Evolutionary conservation across 2,888 invertebrate species (phyloP), one percentile per base, ranked within the genome.

Genomic region (Diaperis boleti): DNA sequence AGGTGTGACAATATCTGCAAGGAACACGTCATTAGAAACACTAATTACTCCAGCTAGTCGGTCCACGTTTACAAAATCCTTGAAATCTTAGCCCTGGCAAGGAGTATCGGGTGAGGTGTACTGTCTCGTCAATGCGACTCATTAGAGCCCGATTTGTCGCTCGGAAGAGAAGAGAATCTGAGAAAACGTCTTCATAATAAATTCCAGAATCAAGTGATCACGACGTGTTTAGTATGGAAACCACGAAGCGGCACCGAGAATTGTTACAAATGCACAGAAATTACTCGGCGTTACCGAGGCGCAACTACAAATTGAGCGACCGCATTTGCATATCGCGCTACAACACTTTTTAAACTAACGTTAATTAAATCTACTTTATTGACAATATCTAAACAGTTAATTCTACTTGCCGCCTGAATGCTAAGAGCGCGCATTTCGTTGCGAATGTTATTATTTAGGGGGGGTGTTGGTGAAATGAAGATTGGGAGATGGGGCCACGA

Each of bases 351-450:
- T 68, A 64, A 64, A 64, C 67, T 62, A 64, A 44, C 65, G 52
- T 61, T 66, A 72, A 69, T 71, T 71, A 68, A 71, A 71, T 71
- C 64, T 65, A 68, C 69, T 70, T 66, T 69, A 72, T 72, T 70
- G 71, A 72, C 71, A 70, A 69, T 69, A 72, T 72, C 70, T 68
- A 68, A 70, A 70, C 69, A 65, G 63, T 71, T 70, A 71, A 70
- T 69, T 68, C 63, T 62, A 63, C 64, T 68, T 68, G 69, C 68
- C 37, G 56, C 56, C 39, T 69, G 71, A 72, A 72, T 72, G 42
- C 50, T 60, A 60, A 64, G 60, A 39, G 13, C 41, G 39, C 44
- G 39, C 62, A 62, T 62, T 33, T 35, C 50, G 33, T 59, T 47
- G 42, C 18, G 6, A 6, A 6, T 20, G 20, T 20, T 20, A 20